A percentile compares a stretch with the other conserved stretches of the same genome.
Evolutionary conservation across 2,888 invertebrate genomes (phyloP).

Genomic region (Celastrina argiolus): DNA sequence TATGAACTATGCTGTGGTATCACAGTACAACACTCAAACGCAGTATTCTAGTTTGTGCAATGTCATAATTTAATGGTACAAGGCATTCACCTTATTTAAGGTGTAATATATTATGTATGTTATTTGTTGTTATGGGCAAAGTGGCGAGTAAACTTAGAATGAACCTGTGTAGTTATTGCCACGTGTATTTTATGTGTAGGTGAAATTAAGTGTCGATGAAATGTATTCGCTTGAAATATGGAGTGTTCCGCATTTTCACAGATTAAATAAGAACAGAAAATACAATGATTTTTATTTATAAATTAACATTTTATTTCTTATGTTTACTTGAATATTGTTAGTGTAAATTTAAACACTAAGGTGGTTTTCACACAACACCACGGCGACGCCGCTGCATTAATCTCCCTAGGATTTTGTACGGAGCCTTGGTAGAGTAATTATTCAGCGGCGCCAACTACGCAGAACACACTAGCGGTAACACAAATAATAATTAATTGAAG

Average conservation of each 20-base stretch:
- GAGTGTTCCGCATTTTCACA: constrained; percentile 5
- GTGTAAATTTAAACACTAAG: no score
- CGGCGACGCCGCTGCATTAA: no score
- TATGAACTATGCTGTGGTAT: background rate
- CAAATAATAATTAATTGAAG: no score
- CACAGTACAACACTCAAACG: background rate
- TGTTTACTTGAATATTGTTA: no score
- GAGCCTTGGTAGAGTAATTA: no score
- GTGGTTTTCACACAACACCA: no score
- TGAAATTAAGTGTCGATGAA: constrained; percentile 2
- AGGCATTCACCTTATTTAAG: background rate
- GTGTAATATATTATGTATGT: background rate
- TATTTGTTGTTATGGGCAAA: background rate
- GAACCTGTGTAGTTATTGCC: background rate
- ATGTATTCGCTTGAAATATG: background rate
- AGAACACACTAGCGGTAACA: no score
- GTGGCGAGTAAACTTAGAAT: background rate
- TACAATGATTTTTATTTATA: background rate
- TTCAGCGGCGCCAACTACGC: no score
- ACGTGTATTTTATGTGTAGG: background rate
- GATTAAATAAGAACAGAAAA: constrained; percentile 13
- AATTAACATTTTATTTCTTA: no score
- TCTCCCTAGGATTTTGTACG: no score
- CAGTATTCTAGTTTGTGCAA: background rate
- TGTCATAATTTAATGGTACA: background rate